These are phyloP conservation scores for Crambe crambe DNA, from an alignment of 37 sponge, comb jelly and placozoan species.

Conservation along the genomic window DNA sequence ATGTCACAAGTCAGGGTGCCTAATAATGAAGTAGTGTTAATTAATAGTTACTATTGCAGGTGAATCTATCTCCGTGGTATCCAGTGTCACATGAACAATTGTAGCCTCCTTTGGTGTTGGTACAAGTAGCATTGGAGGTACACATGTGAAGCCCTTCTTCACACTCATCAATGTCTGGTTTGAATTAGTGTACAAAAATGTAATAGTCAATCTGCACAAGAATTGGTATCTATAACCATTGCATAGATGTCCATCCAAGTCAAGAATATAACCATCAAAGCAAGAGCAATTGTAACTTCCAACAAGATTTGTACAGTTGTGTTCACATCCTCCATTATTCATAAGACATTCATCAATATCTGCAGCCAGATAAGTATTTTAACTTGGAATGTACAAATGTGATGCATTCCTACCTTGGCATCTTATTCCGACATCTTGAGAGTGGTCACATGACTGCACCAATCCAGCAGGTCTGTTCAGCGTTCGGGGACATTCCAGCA, in stretches of 20 bases:
- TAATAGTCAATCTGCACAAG: neutral
- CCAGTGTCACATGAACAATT: conserved; percentile 3
- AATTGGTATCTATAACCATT: too few species aligned
- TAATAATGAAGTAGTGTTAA: too few species aligned
- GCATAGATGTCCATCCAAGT: neutral
- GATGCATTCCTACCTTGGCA: neutral
- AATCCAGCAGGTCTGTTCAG: neutral
- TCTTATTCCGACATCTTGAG: neutral
- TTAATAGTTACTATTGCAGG: neutral
- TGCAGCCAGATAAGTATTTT: neutral
- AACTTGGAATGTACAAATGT: too few species aligned
- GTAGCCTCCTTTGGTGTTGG: conserved; percentile 5
- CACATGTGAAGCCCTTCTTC: neutral
- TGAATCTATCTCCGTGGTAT: conserved; percentile 1
- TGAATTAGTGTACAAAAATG: too few species aligned
- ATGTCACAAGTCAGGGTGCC: too few species aligned
- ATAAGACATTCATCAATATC: conserved; percentile 49
- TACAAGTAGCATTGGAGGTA: conserved; percentile 8
- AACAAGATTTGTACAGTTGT: conserved; percentile 45
- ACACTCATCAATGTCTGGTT: conserved; percentile 19
- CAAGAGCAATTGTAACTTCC: conserved; percentile 44
- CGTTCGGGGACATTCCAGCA: neutral
- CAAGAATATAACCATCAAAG: neutral
- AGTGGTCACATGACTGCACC: neutral
- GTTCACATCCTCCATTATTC: conserved; percentile 51